Base-by-base conservation (phyloP, 2,113 vertebrate genomes). In the Xerus inauris region DNA sequence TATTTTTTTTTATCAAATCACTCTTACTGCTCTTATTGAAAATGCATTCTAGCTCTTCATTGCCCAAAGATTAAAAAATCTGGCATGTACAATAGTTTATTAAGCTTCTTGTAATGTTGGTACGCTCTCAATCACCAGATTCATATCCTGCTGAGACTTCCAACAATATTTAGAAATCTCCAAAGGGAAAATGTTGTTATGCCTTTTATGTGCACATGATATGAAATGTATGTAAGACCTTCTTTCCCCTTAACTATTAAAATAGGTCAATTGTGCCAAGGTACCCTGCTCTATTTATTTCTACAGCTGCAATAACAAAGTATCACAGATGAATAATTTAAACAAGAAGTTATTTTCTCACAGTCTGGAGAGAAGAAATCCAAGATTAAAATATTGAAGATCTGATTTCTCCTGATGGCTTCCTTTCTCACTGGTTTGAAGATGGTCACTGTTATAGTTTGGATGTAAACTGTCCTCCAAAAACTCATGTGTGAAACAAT, bases 201-300 rank as follows among this genome's bases (percentile, higher is more conserved):
- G 16, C 72, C 47, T 82, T 67, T 20, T n/a, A 26, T 81, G 49
- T 35, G 5, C 45, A 40, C 35, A 80, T 8, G 3, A 5, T 30
- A 89, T 57, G 49, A 73, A 40, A 5, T 71, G 11, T 10, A 12
- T 24, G 8, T 6, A 19, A 40, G 72, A 0, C 14, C 4, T n/a
- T 87, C 38, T 75, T 35, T 45, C 6, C 8, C 11, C 12, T 71
- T 32, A 80, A n/a, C 26, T 57, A 42, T 22, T 73, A 73, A 85
- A 14, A 14, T 69, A 45, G 35, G 2, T 77, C 47, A 47, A 6
- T 40, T 42, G 20, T 51, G 6, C 32, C 54, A 73, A 26, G 17
- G 6, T 47, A 24, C 2, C 40, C 17, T 24, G 1, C 8, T 47
- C 0, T 14, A 35, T 59, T n/a, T 22, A 6, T 42, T 22, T 62